A percentile compares a stretch with the other conserved stretches of the same genome.
phyloP scores from a whole-genome alignment of 1,140 invertebrate species.

The Homarus americanus region DNA sequence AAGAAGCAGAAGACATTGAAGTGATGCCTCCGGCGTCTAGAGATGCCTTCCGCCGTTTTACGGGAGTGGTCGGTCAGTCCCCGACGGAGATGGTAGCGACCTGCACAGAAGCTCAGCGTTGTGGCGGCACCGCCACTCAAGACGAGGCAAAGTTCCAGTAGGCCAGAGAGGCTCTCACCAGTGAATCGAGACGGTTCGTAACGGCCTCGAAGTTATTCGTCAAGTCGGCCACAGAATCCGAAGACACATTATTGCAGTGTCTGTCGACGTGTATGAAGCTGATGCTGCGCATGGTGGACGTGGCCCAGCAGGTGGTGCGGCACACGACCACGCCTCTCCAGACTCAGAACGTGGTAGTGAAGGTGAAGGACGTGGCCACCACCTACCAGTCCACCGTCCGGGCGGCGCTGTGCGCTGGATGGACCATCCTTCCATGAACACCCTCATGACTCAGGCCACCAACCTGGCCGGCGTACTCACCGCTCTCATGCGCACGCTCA shows the following conservation, averaged over 20 bases:
- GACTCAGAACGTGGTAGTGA: conserved; percentile 87
- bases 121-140: conserved; percentile 84
- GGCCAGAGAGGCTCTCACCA: conserved; percentile 87
- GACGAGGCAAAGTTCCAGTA: conserved; percentile 86
- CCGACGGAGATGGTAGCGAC: conserved; percentile 83
- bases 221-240: conserved; percentile 85
- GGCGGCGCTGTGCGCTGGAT: conserved; percentile 78
- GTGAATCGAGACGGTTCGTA: conserved; percentile 88
- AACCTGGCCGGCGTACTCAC: conserved; percentile 89
- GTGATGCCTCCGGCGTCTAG: conserved; percentile 72
- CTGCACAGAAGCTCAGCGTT: conserved; percentile 84
- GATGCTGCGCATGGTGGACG: conserved; percentile 82
- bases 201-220: conserved; percentile 90
- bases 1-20: conserved; percentile 75
- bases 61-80: conserved; percentile 63
- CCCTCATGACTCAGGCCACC: conserved; percentile 85
- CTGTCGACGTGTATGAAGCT: conserved; percentile 85
- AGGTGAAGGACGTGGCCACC: conserved; percentile 88
- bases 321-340: conserved; percentile 87
- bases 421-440: conserved; percentile 79
- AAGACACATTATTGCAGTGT: conserved; percentile 82
- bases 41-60: conserved; percentile 68
- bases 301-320: conserved; percentile 85
- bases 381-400: conserved; percentile 82
- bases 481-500: conserved; percentile 87